Evolutionary conservation across 2,797 vertebrate species (phyloP).

Genomic region (Betta splendens): DNA sequence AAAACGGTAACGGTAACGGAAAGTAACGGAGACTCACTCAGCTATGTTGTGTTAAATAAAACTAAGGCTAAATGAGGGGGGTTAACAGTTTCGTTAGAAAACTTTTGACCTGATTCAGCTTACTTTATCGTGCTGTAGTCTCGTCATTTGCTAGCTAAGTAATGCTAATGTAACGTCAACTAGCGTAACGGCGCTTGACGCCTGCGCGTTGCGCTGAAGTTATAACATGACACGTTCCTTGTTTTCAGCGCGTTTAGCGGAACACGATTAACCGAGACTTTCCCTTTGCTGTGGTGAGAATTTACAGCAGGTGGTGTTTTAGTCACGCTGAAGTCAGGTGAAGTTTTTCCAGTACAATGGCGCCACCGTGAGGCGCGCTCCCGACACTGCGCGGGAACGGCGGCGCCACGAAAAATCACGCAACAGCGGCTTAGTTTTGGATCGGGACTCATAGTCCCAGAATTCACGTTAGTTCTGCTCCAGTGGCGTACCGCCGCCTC

Average conservation of each 20-base stretch:
- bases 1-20: not conserved
- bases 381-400: constrained; percentile 18
- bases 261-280: not conserved
- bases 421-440: constrained; percentile 30
- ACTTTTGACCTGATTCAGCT: not conserved
- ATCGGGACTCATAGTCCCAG: constrained; percentile 73
- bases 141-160: not conserved
- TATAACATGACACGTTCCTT: fast-evolving
- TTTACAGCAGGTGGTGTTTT: not conserved
- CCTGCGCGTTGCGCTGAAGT: not conserved
- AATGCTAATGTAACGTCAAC: not conserved
- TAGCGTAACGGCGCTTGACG: not conserved
- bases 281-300: not conserved
- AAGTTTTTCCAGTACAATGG: constrained; percentile 12
- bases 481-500: constrained; percentile 17
- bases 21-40: not conserved
- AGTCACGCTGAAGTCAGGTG: no score
- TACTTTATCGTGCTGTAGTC: not conserved
- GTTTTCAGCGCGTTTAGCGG: not conserved
- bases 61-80: fast-evolving
- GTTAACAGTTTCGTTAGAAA: not conserved
- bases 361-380: constrained; percentile 38
- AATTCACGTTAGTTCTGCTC: constrained; percentile 49
- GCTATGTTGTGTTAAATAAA: not conserved
- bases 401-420: constrained; percentile 15